These are phyloP conservation scores for Cephus nigrinus DNA, from an alignment of 2,888 invertebrate genomes.

Conservation along the genomic window DNA sequence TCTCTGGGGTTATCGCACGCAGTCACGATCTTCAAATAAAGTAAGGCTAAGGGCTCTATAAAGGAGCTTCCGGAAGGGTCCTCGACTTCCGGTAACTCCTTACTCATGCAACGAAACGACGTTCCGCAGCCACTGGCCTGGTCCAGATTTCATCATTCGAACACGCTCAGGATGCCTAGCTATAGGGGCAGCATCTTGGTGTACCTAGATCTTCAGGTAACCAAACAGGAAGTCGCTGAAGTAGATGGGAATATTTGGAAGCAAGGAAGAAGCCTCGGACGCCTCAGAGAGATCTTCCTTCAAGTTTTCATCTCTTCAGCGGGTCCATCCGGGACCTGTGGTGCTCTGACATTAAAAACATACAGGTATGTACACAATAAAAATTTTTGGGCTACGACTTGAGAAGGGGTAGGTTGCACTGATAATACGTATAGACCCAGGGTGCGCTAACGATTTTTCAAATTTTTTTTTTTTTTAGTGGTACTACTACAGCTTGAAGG, in stretches of 20 bases:
- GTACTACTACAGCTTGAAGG: neutral
- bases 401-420: neutral
- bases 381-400: neutral
- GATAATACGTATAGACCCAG: neutral
- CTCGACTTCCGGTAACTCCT: neutral
- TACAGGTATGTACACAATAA: neutral
- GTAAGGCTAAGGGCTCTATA: neutral
- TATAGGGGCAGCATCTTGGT: neutral
- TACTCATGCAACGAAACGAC: neutral
- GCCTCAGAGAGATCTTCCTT: neutral
- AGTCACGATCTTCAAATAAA: constrained; percentile 16
- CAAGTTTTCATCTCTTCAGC: neutral
- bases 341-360: neutral
- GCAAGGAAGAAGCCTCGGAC: constrained; percentile 16
- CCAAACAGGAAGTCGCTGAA: neutral
- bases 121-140: neutral
- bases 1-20: constrained; percentile 14
- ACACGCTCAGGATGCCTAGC: neutral
- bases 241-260: constrained; percentile 13
- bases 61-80: neutral
- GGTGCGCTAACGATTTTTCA: neutral
- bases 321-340: neutral
- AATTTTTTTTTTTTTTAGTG: neutral
- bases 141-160: neutral
- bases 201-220: neutral